Percentiles rank a stretch among this genome's conserved stretches.
Conservation (phyloP, 1,140 invertebrate species). For the Drosophila kohkoa region DNA sequence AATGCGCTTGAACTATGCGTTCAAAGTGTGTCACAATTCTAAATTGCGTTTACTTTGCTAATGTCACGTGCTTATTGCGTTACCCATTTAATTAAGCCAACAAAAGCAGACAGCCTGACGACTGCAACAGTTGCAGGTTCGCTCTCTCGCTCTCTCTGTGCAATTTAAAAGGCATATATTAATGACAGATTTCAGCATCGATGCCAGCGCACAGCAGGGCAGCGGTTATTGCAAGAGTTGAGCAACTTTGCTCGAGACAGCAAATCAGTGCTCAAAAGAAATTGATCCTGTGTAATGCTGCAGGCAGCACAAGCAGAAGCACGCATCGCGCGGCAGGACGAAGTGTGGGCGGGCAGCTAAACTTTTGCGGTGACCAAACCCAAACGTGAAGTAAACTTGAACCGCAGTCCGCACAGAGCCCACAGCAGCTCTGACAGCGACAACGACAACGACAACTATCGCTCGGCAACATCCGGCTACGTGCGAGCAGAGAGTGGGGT, state of each 20-base stretch:
- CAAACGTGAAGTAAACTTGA: slow-evolving; percentile 57
- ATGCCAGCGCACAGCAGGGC: slow-evolving; percentile 3
- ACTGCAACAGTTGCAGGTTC: slow-evolving; percentile 3
- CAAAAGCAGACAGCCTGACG: slow-evolving; percentile 9
- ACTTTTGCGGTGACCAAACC: slow-evolving; percentile 71
- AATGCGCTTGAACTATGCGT: slow-evolving; percentile 10
- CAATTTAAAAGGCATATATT: slow-evolving; percentile 9
- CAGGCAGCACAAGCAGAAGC: slow-evolving; percentile 16
- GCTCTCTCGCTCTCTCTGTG: too few species aligned
- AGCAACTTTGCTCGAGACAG: slow-evolving; percentile 6
- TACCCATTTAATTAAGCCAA: slow-evolving; percentile 50
- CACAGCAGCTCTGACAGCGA: slow-evolving; percentile 55
- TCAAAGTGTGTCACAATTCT: slow-evolving; percentile 70
- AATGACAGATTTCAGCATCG: slow-evolving; percentile 17
- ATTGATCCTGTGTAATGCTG: slow-evolving; percentile 61
- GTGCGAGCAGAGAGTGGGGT: slow-evolving; percentile 26
- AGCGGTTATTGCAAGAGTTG: too few species aligned
- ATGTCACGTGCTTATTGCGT: slow-evolving; percentile 69
- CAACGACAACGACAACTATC: slow-evolving; percentile 66
- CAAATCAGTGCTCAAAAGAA: slow-evolving; percentile 59
- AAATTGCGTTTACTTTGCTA: slow-evolving; percentile 63
- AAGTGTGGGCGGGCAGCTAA: slow-evolving; percentile 53
- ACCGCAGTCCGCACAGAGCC: slow-evolving; percentile 25
- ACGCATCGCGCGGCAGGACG: slow-evolving; percentile 8
- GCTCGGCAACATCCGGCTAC: slow-evolving; percentile 70